These are phyloP conservation scores for Napeogenes sylphis DNA, from an alignment of 2,888 invertebrate species.

Conservation along the genomic window DNA sequence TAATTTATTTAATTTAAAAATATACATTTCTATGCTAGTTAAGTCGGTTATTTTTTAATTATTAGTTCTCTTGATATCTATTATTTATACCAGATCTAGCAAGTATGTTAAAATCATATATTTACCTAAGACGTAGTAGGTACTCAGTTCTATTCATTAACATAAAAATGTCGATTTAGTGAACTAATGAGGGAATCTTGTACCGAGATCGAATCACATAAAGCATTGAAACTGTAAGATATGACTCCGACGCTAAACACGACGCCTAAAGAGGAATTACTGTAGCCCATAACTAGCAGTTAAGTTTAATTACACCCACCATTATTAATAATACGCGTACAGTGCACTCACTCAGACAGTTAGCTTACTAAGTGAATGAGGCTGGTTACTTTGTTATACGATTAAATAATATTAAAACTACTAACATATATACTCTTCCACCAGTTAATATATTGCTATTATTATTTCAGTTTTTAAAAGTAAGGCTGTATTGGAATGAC, in stretches of 20 bases:
- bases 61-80: too few species aligned
- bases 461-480: too few species aligned
- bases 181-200: neutral
- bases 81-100: too few species aligned
- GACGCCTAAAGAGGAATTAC: constrained; percentile 63
- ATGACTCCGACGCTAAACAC: constrained; percentile 34
- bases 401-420: neutral
- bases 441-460: neutral
- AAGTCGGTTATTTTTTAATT: too few species aligned
- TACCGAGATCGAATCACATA: constrained; percentile 31
- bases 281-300: constrained; percentile 57
- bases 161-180: too few species aligned
- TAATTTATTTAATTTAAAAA: too few species aligned
- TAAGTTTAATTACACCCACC: constrained; percentile 55
- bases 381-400: neutral
- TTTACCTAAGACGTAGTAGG: too few species aligned
- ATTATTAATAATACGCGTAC: constrained; percentile 47
- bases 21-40: too few species aligned
- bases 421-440: neutral
- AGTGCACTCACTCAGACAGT: too few species aligned
- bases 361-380: neutral
- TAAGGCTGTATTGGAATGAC: too few species aligned
- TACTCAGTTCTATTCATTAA: neutral
- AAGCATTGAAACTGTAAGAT: constrained; percentile 35
- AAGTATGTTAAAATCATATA: too few species aligned